Conservation (phyloP, 37 sponge, comb jelly and placozoan genomes). For the Bolinopsis microptera region DNA sequence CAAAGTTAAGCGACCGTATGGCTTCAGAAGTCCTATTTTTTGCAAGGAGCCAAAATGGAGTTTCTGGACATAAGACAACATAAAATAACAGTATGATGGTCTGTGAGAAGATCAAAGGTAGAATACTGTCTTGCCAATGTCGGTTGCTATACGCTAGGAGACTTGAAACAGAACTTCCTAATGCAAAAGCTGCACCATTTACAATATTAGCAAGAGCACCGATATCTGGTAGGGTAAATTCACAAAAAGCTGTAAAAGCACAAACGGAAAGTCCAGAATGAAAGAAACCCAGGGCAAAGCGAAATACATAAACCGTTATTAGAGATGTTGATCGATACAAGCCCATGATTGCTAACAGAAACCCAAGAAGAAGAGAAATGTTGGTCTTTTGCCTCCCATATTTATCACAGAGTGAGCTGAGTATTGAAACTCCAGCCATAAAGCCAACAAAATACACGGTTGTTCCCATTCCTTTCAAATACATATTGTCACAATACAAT, state of each 20-base stretch:
- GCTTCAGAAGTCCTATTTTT: background rate
- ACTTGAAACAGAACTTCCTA: background rate
- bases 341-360: background rate
- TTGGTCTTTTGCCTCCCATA: background rate
- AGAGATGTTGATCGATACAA: background rate
- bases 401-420: background rate
- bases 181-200: constrained; percentile 16
- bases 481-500: constrained; percentile 46
- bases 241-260: background rate
- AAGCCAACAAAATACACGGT: constrained; percentile 40
- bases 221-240: background rate
- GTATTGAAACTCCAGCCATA: background rate
- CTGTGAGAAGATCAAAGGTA: background rate
- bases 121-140: background rate
- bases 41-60: constrained; percentile 43
- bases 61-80: background rate
- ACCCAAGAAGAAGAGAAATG: background rate
- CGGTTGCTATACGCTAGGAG: background rate
- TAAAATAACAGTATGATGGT: background rate
- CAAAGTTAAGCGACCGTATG: background rate
- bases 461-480: background rate
- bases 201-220: background rate
- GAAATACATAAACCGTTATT: background rate
- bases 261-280: constrained; percentile 11
- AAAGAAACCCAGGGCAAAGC: background rate